These are phyloP conservation scores for Oryzaephilus surinamensis DNA, from an alignment of 1,140 invertebrate species.

Conservation along the genomic window DNA sequence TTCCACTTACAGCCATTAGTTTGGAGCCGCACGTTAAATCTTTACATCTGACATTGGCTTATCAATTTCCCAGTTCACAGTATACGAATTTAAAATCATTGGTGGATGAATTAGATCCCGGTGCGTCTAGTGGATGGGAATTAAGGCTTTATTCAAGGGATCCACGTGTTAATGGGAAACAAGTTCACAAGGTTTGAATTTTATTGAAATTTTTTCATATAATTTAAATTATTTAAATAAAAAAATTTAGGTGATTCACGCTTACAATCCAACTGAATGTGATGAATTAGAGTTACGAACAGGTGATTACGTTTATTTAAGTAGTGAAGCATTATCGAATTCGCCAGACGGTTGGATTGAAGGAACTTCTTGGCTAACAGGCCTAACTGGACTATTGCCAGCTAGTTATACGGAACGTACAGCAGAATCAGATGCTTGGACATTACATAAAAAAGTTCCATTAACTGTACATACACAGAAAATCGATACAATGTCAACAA, in stretches of 20 bases:
- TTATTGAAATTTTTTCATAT: not conserved
- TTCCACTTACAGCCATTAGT: conserved; percentile 46
- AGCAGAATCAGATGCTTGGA: conserved; percentile 84
- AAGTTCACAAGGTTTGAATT: conserved; percentile 46
- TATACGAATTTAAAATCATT: conserved; percentile 61
- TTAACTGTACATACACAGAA: conserved; percentile 33
- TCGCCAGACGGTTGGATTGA: conserved; percentile 78
- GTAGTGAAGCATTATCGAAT: conserved; percentile 55
- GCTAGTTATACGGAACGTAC: conserved; percentile 68
- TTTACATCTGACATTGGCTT: conserved; percentile 77
- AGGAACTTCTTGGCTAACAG: conserved; percentile 80
- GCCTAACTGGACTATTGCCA: conserved; percentile 65
- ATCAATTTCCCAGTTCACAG: conserved; percentile 66
- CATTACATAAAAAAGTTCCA: conserved; percentile 60
- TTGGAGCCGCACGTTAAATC: conserved; percentile 71
- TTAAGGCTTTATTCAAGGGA: conserved; percentile 77
- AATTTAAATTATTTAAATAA: conserved; percentile 6
- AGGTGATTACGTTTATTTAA: conserved; percentile 78
- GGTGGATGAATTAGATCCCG: conserved; percentile 58
- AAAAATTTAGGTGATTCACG: conserved; percentile 58
- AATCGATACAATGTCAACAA: not conserved
- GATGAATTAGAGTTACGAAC: conserved; percentile 78
- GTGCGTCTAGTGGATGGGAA: conserved; percentile 65
- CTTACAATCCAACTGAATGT: conserved; percentile 61
- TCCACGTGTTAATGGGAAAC: conserved; percentile 57